Conservation (phyloP, 1,140 invertebrate genomes). For the Coptotermes formosanus region DNA sequence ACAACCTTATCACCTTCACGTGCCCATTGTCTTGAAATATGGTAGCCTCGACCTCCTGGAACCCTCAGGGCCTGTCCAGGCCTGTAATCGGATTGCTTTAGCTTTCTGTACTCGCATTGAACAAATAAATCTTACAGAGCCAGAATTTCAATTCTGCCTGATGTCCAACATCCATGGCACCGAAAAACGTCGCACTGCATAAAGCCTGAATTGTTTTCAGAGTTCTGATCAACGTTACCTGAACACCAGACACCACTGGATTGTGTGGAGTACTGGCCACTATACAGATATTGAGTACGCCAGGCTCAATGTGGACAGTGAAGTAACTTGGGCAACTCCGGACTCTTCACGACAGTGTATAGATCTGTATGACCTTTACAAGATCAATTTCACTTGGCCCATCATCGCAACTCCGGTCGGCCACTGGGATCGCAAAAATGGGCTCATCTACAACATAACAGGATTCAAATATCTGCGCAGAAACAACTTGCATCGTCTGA, state of each 20-base stretch:
- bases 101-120: too few species aligned
- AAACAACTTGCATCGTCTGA: not conserved
- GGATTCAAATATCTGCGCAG: not conserved
- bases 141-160: too few species aligned
- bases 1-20: too few species aligned
- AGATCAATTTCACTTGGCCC: slow-evolving; percentile 21
- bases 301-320: slow-evolving; percentile 5
- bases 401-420: not conserved
- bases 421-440: not conserved
- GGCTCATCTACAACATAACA: not conserved
- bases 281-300: not conserved
- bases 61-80: too few species aligned
- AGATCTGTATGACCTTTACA: slow-evolving; percentile 5
- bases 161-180: too few species aligned
- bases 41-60: too few species aligned
- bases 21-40: too few species aligned
- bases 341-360: not conserved
- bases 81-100: too few species aligned
- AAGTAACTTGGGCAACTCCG: slow-evolving; percentile 2
- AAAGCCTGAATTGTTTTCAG: not conserved
- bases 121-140: too few species aligned
- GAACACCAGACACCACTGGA: slow-evolving; percentile 19
- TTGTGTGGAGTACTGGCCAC: not conserved
- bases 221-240: not conserved
- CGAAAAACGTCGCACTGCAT: too few species aligned